Base-by-base conservation (phyloP, 2,113 vertebrate species). In the Passer domesticus region DNA sequence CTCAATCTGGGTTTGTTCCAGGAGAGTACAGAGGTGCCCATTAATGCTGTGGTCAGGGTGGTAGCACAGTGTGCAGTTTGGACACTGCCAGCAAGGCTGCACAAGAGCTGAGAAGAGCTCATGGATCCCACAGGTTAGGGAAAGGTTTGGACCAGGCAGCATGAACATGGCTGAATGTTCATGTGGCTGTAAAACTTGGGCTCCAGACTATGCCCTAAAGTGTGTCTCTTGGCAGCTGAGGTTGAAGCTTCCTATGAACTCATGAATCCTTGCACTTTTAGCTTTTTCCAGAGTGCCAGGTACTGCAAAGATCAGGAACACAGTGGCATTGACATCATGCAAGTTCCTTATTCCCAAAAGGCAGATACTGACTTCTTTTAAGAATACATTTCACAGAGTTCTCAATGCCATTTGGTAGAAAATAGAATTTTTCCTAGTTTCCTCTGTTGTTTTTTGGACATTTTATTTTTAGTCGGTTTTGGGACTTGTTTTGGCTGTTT, bases 141-240 rank as follows among this genome's bases (percentile, higher is more conserved):
- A 14, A 41, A 70, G 19, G 9, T 27, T 59, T 27, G 63, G 70
- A 15, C 30, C 41, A 19, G 58, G 35, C 19, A 55, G 69, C 0
- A 7, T 21, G 11, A 30, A 25, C 30, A 9, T 10, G 24, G 28
- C 4, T 53, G 37, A 22, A 11, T 11, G 62, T 39, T 70, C 27
- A 7, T 0, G 4, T 22, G 25, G n/a, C 35, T 3, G 4, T 27
- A 35, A 31, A 62, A 18, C 22, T 0, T 21, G 39, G 53, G 39
- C 33, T 77, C 41, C 47, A 5, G 23, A 13, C 41, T 43, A 28
- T n/a, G 13, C 25, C 39, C 53, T 11, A 1, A 10, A 31, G 6
- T 2, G 4, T 2, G 13, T 35, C 43, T 20, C 2, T 5, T 35
- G 31, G 60, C 41, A n/a, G 64, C 28, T 0, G 0, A 18, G 19